These are phyloP conservation scores for Conchocele bisecta DNA, from an alignment of 2,888 invertebrate genomes.

Conservation along the genomic window DNA sequence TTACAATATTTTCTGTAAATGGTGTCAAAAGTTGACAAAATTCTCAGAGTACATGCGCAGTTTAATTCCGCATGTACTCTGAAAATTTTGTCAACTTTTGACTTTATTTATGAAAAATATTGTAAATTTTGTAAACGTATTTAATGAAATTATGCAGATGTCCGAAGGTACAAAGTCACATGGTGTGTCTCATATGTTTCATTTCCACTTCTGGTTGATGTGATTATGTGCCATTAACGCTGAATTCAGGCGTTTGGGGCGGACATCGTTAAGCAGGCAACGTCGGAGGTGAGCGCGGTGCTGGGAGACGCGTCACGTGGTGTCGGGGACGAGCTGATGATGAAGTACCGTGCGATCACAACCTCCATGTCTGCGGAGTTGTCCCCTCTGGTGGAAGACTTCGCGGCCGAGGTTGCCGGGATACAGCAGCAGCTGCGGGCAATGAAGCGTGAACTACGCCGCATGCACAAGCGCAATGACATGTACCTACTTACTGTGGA, in stretches of 20 bases:
- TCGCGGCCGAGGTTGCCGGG: slow-evolving; percentile 54
- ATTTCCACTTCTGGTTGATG: not conserved
- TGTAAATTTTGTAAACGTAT: too few relatives aligned
- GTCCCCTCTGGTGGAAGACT: slow-evolving; percentile 49
- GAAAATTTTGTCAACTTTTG: too few relatives aligned
- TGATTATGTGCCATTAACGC: not conserved
- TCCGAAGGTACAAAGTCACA: too few relatives aligned
- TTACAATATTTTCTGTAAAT: too few relatives aligned
- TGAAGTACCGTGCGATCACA: slow-evolving; percentile 62
- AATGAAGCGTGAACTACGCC: slow-evolving; percentile 56
- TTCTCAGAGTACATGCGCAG: too few relatives aligned
- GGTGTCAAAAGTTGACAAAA: too few relatives aligned
- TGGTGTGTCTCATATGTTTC: too few relatives aligned
- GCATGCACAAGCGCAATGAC: slow-evolving; percentile 67
- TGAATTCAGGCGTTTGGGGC: slow-evolving; percentile 41
- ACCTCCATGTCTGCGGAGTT: slow-evolving; percentile 64
- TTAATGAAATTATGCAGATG: too few relatives aligned
- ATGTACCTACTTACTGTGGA: slow-evolving; percentile 65
- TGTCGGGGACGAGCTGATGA: slow-evolving; percentile 56
- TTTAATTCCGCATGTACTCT: too few relatives aligned
- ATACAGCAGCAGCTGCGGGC: slow-evolving; percentile 53
- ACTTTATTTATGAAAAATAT: too few relatives aligned
- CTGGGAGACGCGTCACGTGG: slow-evolving; percentile 37
- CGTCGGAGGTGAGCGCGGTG: slow-evolving; percentile 42
- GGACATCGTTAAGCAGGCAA: slow-evolving; percentile 41